These are phyloP conservation scores for Chiroxiphia lanceolata DNA, from an alignment of 2,797 vertebrate genomes.

Conservation along the genomic window DNA sequence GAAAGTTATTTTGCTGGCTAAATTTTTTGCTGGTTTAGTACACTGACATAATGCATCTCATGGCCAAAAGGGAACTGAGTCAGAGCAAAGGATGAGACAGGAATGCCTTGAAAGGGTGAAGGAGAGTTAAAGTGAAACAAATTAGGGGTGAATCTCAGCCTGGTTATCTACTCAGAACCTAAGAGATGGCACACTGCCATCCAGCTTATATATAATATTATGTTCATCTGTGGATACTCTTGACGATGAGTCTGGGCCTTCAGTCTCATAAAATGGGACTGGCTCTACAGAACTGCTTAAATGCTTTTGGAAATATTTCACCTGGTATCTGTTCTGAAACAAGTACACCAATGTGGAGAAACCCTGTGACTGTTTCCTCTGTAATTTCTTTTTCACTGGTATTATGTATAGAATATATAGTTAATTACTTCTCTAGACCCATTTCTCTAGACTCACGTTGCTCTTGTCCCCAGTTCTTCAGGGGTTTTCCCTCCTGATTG, in stretches of 20 bases:
- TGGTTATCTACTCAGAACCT: not conserved
- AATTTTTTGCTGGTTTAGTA: not conserved
- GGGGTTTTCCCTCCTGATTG: not conserved
- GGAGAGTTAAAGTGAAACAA: not conserved
- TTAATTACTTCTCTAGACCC: not conserved
- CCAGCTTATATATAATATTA: not conserved
- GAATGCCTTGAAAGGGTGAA: not conserved
- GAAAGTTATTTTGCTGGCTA: not conserved
- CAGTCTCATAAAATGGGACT: not conserved
- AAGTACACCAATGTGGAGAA: not conserved
- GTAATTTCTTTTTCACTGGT: not conserved
- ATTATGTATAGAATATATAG: not conserved
- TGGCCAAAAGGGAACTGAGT: not conserved
- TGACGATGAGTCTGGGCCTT: not conserved
- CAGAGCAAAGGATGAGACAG: not conserved
- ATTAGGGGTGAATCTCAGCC: not conserved
- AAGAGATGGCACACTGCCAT: not conserved
- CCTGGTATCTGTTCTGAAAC: not conserved
- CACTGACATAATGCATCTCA: fast-evolving
- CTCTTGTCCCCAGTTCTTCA: not conserved
- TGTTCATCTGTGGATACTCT: not conserved
- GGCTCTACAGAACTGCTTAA: not conserved
- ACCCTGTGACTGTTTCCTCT: not conserved
- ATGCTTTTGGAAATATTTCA: not conserved
- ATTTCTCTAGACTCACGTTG: not conserved